Evolutionary conservation across 2,113 vertebrate species (phyloP), one percentile per base, ranked within the genome.

Genomic region (Phrynosoma platyrhinos): DNA sequence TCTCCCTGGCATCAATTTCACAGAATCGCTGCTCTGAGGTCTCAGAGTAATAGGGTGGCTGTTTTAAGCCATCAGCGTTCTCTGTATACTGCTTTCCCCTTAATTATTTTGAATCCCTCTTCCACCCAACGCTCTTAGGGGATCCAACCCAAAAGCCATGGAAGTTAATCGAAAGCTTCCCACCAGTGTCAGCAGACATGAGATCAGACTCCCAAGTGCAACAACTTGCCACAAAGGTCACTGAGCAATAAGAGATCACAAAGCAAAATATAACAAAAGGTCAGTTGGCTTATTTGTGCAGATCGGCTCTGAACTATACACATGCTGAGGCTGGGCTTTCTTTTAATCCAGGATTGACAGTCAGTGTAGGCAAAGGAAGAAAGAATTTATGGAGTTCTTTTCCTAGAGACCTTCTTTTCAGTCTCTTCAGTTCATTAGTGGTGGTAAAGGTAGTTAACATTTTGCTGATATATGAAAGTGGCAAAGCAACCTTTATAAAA

Each of bases 211-310:
- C 69, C 40, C 79, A 21, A 36, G 81, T 74, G 55, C 23, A 81
- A 82, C 30, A 27, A 27, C 92, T 91, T 62, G 82, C 9, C 42
- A 88, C 69, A 92, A 94, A 95, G 91, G 74, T 93, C 91, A 89
- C 75, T 71, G 83, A 88, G 58, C 77, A 91, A 72, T 86, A 88
- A 89, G 25, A 87, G 32, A 78, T 75, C 77, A 71, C 69, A 83
- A 62, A 62, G 58, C 58, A 0, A 0, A 88, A 52, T 36, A 64
- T 40, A 82, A 79, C 23, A 66, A 87, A 93, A 91, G 47, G 82
- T 89, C 91, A 93, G 66, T 91, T 77, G 86, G 52, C 87, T 94
- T 88, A 91, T 69, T 69, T 85, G 53, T 79, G 82, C 85, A 64
- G 42, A 92, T 74, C 1, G 0, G 0, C 74, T 83, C 52, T 82